Evolutionary conservation across 1,140 invertebrate species (phyloP).

Genomic region (Drosophila lowei): DNA sequence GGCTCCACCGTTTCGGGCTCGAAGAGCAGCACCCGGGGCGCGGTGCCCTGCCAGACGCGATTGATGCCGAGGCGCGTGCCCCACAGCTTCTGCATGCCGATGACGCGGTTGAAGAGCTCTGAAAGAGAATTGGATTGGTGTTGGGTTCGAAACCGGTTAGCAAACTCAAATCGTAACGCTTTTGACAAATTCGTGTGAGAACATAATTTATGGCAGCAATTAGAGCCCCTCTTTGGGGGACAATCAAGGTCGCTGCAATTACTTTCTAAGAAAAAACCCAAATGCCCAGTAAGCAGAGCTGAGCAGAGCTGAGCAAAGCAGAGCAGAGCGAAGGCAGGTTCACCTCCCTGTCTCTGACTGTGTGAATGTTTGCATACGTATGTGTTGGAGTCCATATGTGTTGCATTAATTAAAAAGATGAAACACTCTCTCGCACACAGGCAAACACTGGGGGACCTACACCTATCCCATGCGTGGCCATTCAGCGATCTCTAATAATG

Average conservation of each 20-base stretch:
- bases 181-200: constrained; percentile 34
- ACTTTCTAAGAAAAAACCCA: constrained; percentile 46
- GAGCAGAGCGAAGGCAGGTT: constrained; percentile 54
- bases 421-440: constrained; percentile 37
- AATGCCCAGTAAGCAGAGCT: background rate
- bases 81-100: constrained; percentile 84
- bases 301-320: background rate
- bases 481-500: constrained; percentile 65
- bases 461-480: constrained; percentile 25
- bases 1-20: constrained; percentile 84
- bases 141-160: constrained; percentile 52
- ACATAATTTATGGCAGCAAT: constrained; percentile 56
- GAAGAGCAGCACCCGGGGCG: constrained; percentile 84
- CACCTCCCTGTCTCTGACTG: background rate
- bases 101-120: constrained; percentile 84
- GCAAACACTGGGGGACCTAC: background rate
- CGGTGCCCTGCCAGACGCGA: constrained; percentile 84
- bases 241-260: constrained; percentile 56
- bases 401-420: constrained; percentile 75
- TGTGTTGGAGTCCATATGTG: constrained; percentile 33
- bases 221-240: constrained; percentile 11
- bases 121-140: constrained; percentile 30
- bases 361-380: background rate
- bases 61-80: constrained; percentile 84
- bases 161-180: constrained; percentile 14